These are phyloP conservation scores for Amazonetta brasiliensis DNA, from an alignment of 2,797 vertebrate species.

Conservation along the genomic window DNA sequence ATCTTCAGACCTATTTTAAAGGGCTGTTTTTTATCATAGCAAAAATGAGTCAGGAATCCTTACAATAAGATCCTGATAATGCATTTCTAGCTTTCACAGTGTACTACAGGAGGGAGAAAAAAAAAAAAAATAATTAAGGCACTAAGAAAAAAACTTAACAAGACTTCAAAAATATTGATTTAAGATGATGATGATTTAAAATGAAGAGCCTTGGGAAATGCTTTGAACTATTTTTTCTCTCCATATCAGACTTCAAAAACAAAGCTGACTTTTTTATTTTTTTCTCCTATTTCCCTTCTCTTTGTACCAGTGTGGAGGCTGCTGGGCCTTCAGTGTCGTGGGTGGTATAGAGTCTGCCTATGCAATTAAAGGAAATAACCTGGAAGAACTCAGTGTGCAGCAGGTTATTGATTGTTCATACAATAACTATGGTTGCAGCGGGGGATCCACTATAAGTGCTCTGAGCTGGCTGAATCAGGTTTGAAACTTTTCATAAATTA, in stretches of 20 bases:
- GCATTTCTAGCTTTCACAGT: background rate
- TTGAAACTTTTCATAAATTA: background rate
- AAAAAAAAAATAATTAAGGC: too few relatives aligned
- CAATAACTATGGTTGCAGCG: constrained; percentile 84
- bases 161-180: too few relatives aligned
- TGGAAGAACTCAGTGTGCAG: constrained; percentile 90
- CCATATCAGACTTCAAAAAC: background rate
- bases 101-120: background rate
- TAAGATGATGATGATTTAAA: background rate
- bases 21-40: background rate
- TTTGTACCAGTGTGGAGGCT: constrained; percentile 88
- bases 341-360: constrained; percentile 84
- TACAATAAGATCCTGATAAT: background rate
- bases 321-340: constrained; percentile 94
- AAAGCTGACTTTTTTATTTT: background rate
- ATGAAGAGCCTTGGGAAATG: background rate
- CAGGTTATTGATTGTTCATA: constrained; percentile 93
- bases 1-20: background rate
- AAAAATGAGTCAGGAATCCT: background rate
- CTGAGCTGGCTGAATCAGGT: constrained; percentile 90
- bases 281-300: background rate
- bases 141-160: too few relatives aligned
- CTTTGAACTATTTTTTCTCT: background rate
- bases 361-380: constrained; percentile 79
- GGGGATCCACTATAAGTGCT: constrained; percentile 84